Evolutionary conservation across 2,888 invertebrate genomes (phyloP).

Genomic region (Byasa hedistus): DNA sequence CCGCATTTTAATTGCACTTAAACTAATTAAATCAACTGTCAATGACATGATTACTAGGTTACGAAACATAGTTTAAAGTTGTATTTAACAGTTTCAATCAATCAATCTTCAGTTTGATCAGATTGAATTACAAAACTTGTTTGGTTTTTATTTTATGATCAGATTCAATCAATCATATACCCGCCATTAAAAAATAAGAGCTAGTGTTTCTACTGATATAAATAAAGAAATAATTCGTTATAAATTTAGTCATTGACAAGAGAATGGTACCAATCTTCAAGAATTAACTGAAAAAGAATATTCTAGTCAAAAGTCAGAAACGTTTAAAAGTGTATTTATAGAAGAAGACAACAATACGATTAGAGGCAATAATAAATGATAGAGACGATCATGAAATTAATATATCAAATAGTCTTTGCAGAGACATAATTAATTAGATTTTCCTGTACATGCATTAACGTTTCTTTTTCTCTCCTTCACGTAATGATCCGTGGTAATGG

Average conservation of each 20-base stretch:
- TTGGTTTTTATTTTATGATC: not conserved
- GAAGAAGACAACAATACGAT: too few relatives aligned
- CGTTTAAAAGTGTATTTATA: too few relatives aligned
- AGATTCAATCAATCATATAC: not conserved
- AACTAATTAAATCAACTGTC: too few relatives aligned
- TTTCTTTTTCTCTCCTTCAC: not conserved
- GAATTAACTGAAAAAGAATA: too few relatives aligned
- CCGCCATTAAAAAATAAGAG: too few relatives aligned
- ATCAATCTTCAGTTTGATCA: not conserved
- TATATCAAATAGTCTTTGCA: not conserved
- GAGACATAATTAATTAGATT: slow-evolving; percentile 5
- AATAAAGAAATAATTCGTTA: too few relatives aligned
- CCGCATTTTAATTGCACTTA: not conserved
- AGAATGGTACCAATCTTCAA: too few relatives aligned
- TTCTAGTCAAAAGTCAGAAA: too few relatives aligned
- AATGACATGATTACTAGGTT: too few relatives aligned
- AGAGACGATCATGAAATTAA: not conserved
- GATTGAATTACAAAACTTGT: not conserved
- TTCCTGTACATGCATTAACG: not conserved
- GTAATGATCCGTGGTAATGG: slow-evolving; percentile 14
- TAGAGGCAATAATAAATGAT: not conserved
- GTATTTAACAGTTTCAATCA: not conserved
- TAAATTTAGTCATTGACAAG: too few relatives aligned
- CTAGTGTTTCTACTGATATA: too few relatives aligned
- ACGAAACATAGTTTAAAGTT: not conserved